phyloP scores from a whole-genome alignment of 2,888 invertebrate genomes.

The Drosophila limbata region DNA sequence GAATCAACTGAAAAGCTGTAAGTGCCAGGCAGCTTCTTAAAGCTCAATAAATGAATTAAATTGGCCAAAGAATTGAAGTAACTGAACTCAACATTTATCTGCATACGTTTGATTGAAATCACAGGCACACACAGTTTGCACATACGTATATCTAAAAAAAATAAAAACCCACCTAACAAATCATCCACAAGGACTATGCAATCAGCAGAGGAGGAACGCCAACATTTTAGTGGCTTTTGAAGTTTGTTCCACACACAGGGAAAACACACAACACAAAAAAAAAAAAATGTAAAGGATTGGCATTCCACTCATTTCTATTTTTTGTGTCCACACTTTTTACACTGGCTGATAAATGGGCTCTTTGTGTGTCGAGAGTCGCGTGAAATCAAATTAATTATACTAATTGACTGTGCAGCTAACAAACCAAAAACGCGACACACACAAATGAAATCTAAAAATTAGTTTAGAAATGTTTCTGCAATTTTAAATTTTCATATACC shows the following conservation, averaged over 20 bases:
- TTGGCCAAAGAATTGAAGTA: slow-evolving; percentile 31
- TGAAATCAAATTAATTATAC: slow-evolving; percentile 77
- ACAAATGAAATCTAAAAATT: neutral
- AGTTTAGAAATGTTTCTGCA: no score
- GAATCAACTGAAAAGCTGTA: slow-evolving; percentile 40
- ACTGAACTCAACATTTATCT: slow-evolving; percentile 27
- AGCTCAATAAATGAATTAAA: slow-evolving; percentile 43
- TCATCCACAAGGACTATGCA: slow-evolving; percentile 45
- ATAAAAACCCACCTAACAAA: slow-evolving; percentile 17
- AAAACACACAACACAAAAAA: slow-evolving; percentile 8
- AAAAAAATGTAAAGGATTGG: slow-evolving; percentile 42
- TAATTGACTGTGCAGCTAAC: slow-evolving; percentile 79
- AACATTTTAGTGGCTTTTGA: slow-evolving; percentile 63
- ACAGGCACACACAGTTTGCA: slow-evolving; percentile 23
- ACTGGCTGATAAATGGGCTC: slow-evolving; percentile 53
- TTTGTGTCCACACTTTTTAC: slow-evolving; percentile 23
- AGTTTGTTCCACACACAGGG: slow-evolving; percentile 24
- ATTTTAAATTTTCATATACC: neutral
- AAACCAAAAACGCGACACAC: slow-evolving; percentile 54
- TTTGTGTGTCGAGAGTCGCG: slow-evolving; percentile 28
- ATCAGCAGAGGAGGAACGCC: slow-evolving; percentile 48
- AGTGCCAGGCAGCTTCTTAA: slow-evolving; percentile 45
- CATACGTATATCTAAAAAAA: slow-evolving; percentile 21
- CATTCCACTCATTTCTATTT: slow-evolving; percentile 19
- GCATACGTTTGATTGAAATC: slow-evolving; percentile 50